Base-by-base conservation (phyloP, 2,888 invertebrate species). In the Thymelicus sylvestris region DNA sequence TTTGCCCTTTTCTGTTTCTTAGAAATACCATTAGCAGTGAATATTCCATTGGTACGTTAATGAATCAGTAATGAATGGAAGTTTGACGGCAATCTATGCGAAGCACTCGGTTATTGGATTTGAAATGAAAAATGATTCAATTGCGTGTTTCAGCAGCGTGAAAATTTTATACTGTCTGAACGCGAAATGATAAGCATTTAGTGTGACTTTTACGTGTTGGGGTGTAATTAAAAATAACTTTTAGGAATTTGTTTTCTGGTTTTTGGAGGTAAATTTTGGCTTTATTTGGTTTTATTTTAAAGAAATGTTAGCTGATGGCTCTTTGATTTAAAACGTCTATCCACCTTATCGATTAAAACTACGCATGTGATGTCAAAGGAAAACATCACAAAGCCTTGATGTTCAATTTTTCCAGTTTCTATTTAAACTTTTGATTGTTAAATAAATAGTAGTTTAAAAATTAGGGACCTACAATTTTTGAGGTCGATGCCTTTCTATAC, bases 1-100 rank as follows among this genome's bases (percentile, higher is more conserved):
- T 71, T 71, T 61, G 55, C 55, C 71, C 66, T 61, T 64, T 71
- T 66, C 55, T 65, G 39, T 66, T 61, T 71, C 62, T 71, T 31
- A 52, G 44, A 57, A 66, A 71, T 57, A 66, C 59, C 44, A 52
- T 69, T 57, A 64, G 38, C 24, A 52, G 47, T 68, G 64, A 69
- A 69, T 69, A 59, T 64, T 66, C 47, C 60, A 70, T 60, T 60
- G 65, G 59, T 59, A 10, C 12, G 69, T n/a, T 59, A 69, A 69
- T 69, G 64, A 69, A 69, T 69, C 48, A 41, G 64, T 64, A 55
- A 69, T 69, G 59, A 48, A 60, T 59, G 52, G 52, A 50, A 39
- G 50, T 55, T 65, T 47, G 52, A 65, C 57, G 39, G 64, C 38
- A 66, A 31, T 48, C 57, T 31, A 66, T n/a, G 24, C n/a, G 66